Evolutionary conservation across 2,797 vertebrate species (phyloP).

Genomic region (Etheostoma perlongum): DNA sequence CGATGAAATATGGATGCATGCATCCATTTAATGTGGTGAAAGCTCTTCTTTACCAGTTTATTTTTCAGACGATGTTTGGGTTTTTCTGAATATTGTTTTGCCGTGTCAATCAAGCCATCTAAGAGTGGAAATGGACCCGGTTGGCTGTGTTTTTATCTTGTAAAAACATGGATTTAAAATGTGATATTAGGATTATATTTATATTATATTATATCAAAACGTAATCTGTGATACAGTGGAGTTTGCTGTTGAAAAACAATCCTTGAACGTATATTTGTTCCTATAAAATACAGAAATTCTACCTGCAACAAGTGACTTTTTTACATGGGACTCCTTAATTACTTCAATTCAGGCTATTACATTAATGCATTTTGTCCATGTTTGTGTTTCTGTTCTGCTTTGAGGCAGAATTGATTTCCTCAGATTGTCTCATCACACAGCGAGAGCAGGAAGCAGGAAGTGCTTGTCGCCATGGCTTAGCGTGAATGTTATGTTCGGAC

Average conservation of each 20-base stretch:
- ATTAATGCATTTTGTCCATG: conserved; percentile 14
- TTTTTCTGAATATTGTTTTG: conserved; percentile 53
- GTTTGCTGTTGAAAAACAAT: background rate
- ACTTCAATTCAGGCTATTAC: background rate
- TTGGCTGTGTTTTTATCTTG: conserved; percentile 14
- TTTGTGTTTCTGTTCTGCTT: conserved; percentile 56
- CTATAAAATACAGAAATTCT: background rate
- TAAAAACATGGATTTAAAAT: conserved; percentile 18
- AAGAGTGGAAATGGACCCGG: background rate
- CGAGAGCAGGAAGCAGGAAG: conserved; percentile 77
- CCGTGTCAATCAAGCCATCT: conserved; percentile 2
- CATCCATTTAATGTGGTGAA: conserved; percentile 51
- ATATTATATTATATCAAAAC: background rate
- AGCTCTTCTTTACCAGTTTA: conserved; percentile 19
- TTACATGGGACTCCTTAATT: background rate
- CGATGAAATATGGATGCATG: conserved; percentile 62
- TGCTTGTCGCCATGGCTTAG: conserved; percentile 64
- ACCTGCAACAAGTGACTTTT: background rate
- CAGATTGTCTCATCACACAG: conserved; percentile 75
- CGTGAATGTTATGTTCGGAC: conserved; percentile 68
- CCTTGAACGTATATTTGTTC: background rate
- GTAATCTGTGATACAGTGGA: background rate
- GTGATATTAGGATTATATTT: conserved; percentile 2
- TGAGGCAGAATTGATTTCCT: conserved; percentile 76
- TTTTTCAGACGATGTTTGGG: conserved; percentile 53